Conservation (phyloP, 1,140 invertebrate genomes). For the Drosophila orena region DNA sequence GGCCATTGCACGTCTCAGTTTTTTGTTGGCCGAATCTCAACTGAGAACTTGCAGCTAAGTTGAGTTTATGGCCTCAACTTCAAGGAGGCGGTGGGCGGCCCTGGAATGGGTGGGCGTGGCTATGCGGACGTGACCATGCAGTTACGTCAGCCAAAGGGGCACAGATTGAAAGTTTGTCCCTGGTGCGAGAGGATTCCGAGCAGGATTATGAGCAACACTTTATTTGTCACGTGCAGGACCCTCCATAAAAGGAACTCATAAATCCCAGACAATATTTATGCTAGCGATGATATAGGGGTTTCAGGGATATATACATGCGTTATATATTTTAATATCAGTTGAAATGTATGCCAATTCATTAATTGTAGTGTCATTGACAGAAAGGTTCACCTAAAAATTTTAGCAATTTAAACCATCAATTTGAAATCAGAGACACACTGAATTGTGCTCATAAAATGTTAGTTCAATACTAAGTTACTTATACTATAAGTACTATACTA, state of each 20-base stretch:
- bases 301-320: no score
- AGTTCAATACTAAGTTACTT: no score
- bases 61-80: conserved; percentile 61
- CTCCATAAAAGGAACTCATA: conserved; percentile 10
- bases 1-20: conserved; percentile 67
- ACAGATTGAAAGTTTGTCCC: conserved; percentile 28
- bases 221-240: conserved; percentile 11
- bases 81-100: not conserved
- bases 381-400: no score
- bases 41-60: conserved; percentile 76
- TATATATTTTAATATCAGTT: no score
- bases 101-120: conserved; percentile 19
- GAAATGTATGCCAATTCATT: no score
- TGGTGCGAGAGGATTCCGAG: not conserved
- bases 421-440: no score
- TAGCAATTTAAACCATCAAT: no score
- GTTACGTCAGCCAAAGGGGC: conserved; percentile 23
- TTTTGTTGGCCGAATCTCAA: conserved; percentile 61
- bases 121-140: conserved; percentile 71
- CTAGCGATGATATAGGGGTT: no score
- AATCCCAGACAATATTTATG: conserved; percentile 2
- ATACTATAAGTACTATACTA: no score
- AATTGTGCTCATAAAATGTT: no score
- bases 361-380: no score
- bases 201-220: not conserved